Evolutionary conservation across 2,113 vertebrate genomes (phyloP), one percentile per base, ranked within the genome.

Genomic region (Myxocyprinus asiaticus): DNA sequence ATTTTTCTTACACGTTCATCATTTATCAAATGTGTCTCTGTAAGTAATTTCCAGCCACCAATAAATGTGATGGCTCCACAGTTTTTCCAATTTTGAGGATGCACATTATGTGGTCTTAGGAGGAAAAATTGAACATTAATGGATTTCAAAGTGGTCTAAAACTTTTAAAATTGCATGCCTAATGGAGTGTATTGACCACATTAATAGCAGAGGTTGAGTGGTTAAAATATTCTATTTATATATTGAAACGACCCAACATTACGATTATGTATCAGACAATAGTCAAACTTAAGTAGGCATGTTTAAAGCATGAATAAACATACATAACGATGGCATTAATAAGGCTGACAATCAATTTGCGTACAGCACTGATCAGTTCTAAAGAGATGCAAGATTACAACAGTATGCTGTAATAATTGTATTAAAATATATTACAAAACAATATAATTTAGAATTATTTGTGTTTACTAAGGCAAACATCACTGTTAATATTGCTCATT

Each of bases 51-150:
- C 59, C 45, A 50, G 44, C 8, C 66, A 22, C 79, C 59, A 70
- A 79, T 79, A 70, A 79, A 59, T 68, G 43, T 83, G 66, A 79
- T 70, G 77, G 58, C 66, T 58, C 48, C 14, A n/a, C n/a, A n/a
- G n/a, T n/a, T n/a, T 69, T 33, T 59, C 64, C 76, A 74, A 43
- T 79, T 79, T 58, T 76, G 58, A 70, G 75, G 9, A n/a, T n/a
- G 22, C 51, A 50, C 10, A 45, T 82, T 65, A 76, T 83, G 65
- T 72, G 50, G 44, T 67, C 70, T 66, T 67, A 79, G 76, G 81
- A 48, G 77, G 59, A 15, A 83, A 83, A 79, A 79, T 65, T 14
- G 66, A 70, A 76, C 70, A 59, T 79, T 70, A 83, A 83, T 83
- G 71, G 51, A 58, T 42, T 55, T 72, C 6, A 10, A 67, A 79